A percentile compares a stretch with the other conserved stretches of the same genome.
phyloP scores from a whole-genome alignment of 2,888 invertebrate genomes.

The Drosophila sordidula region DNA sequence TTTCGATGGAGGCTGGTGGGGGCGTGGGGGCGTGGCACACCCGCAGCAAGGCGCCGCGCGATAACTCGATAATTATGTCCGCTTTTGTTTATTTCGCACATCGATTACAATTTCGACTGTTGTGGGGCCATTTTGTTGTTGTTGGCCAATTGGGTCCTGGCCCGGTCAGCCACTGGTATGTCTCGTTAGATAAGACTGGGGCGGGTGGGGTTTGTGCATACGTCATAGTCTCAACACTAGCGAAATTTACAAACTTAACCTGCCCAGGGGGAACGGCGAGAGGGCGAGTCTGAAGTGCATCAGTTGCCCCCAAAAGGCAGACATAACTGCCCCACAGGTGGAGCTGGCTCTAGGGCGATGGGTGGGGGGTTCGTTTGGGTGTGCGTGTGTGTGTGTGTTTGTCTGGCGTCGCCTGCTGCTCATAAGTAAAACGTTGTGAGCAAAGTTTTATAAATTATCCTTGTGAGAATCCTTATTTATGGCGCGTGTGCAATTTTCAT shows the following conservation, averaged over 20 bases:
- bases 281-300: constrained; percentile 25
- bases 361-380: neutral
- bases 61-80: constrained; percentile 86
- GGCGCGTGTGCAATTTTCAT: constrained; percentile 85
- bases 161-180: constrained; percentile 27
- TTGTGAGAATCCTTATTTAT: constrained; percentile 86
- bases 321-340: constrained; percentile 49
- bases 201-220: constrained; percentile 37
- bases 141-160: constrained; percentile 34
- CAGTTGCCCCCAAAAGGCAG: constrained; percentile 35
- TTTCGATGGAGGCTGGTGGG: constrained; percentile 18
- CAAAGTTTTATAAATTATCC: constrained; percentile 85
- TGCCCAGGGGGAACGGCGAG: neutral
- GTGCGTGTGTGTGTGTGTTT: constrained; percentile 26
- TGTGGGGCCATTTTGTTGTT: constrained; percentile 54
- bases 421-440: constrained; percentile 82
- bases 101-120: constrained; percentile 84
- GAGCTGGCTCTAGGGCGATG: neutral
- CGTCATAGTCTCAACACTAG: constrained; percentile 66
- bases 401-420: constrained; percentile 75
- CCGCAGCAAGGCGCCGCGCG: constrained; percentile 81
- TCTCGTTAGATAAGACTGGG: constrained; percentile 23
- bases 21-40: constrained; percentile 52
- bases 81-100: constrained; percentile 85
- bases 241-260: constrained; percentile 70